Conservation (phyloP, 2,797 vertebrate species). For the Danionella dracula region DNA sequence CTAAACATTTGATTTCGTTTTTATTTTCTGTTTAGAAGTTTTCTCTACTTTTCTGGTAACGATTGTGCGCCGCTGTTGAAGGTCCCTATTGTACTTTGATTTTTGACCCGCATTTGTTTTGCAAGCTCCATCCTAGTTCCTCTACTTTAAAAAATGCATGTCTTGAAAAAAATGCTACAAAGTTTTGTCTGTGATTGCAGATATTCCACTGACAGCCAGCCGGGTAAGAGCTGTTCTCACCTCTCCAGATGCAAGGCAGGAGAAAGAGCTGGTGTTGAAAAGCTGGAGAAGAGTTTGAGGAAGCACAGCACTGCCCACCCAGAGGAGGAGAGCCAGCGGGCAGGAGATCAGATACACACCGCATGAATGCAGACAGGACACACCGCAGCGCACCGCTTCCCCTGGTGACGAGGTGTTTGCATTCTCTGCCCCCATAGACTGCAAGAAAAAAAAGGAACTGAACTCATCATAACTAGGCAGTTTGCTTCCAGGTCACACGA, state of each 20-base stretch:
- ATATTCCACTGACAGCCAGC: background rate
- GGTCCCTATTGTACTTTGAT: too few relatives aligned
- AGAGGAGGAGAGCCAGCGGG: slow-evolving; percentile 68
- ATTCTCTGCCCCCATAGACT: slow-evolving; percentile 41
- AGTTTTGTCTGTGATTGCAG: background rate
- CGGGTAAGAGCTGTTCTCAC: slow-evolving; percentile 45
- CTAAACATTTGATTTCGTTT: too few relatives aligned
- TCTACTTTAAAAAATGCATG: too few relatives aligned
- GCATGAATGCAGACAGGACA: slow-evolving; percentile 56
- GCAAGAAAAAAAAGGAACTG: slow-evolving; percentile 9
- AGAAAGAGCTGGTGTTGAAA: slow-evolving; percentile 65
- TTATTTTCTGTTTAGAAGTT: too few relatives aligned
- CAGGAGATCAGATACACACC: slow-evolving; percentile 64
- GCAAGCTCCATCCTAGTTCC: too few relatives aligned
- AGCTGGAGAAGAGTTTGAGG: slow-evolving; percentile 56
- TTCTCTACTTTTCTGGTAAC: too few relatives aligned
- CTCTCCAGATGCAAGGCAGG: slow-evolving; percentile 67
- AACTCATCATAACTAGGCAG: background rate
- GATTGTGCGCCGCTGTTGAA: too few relatives aligned
- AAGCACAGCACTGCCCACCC: slow-evolving; percentile 65
- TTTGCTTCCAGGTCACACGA: too few relatives aligned
- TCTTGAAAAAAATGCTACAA: too few relatives aligned
- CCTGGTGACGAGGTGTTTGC: background rate
- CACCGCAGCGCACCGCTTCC: slow-evolving; percentile 58
- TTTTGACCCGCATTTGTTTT: too few relatives aligned